These are phyloP conservation scores for Acromyrmex heyeri DNA, from an alignment of 1,140 invertebrate genomes.

Conservation along the genomic window DNA sequence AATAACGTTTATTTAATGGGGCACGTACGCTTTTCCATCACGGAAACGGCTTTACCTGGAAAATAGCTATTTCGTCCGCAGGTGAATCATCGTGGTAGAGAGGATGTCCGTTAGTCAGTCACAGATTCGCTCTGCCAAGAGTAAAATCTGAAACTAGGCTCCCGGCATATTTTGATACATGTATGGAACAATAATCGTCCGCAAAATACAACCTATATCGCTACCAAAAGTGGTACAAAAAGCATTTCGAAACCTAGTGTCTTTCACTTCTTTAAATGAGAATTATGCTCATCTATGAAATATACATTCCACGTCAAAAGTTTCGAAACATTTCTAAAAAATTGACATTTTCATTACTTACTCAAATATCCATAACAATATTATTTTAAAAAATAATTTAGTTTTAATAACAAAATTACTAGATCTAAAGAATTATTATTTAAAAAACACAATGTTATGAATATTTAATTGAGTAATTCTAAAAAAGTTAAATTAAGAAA, in stretches of 20 bases:
- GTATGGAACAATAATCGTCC: conserved; percentile 19
- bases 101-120: conserved; percentile 65
- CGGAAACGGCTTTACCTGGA: conserved; percentile 69
- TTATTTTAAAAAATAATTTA: no score
- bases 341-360: no score
- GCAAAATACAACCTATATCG: background rate
- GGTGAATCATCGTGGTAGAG: conserved; percentile 71
- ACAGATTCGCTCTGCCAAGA: conserved; percentile 68
- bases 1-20: conserved; percentile 25
- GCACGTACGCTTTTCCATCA: conserved; percentile 48
- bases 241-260: background rate
- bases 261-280: background rate
- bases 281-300: background rate
- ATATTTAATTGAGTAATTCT: no score
- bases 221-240: background rate
- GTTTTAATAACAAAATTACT: no score
- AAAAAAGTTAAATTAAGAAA: no score
- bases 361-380: no score
- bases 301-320: background rate
- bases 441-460: no score
- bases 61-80: conserved; percentile 62
- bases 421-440: no score
- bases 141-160: conserved; percentile 55
- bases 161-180: conserved; percentile 25
- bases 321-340: no score